Conservation (phyloP, 2,888 invertebrate genomes). For the Hoplodrina blanda region DNA sequence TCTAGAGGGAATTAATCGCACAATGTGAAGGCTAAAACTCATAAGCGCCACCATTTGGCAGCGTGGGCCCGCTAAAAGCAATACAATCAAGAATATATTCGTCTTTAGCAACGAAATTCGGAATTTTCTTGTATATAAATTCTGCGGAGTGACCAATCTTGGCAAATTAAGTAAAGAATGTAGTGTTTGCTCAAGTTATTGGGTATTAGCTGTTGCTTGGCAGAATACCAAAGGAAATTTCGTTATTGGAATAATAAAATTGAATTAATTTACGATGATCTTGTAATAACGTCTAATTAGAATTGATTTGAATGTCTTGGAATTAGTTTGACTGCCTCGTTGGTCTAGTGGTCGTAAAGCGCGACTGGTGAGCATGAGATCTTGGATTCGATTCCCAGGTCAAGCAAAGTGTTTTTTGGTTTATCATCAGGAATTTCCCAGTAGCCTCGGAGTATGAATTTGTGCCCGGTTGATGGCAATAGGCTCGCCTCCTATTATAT, state of each 20-base stretch:
- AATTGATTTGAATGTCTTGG: too few relatives aligned
- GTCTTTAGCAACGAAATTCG: constrained; percentile 18
- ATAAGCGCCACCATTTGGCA: constrained; percentile 39
- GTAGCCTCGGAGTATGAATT: too few relatives aligned
- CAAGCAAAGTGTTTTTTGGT: too few relatives aligned
- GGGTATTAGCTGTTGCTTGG: constrained; percentile 26
- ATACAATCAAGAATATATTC: constrained; percentile 23
- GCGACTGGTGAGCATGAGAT: too few relatives aligned
- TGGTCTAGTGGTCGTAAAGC: too few relatives aligned
- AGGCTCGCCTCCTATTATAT: too few relatives aligned
- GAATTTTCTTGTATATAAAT: constrained; percentile 24
- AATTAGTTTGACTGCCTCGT: too few relatives aligned
- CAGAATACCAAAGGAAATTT: constrained; percentile 20
- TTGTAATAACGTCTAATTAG: too few relatives aligned
- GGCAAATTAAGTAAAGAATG: constrained; percentile 26
- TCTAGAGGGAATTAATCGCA: constrained; percentile 20
- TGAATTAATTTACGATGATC: constrained; percentile 3
- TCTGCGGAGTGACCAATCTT: constrained; percentile 37
- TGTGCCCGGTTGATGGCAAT: too few relatives aligned
- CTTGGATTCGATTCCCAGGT: too few relatives aligned
- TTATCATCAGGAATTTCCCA: too few relatives aligned
- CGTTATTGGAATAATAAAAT: background rate
- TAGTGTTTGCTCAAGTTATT: constrained; percentile 32
- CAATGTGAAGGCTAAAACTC: constrained; percentile 20
- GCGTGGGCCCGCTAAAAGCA: constrained; percentile 17